Conservation (phyloP, 2,113 vertebrate species). For the Opisthocomus hoazin region DNA sequence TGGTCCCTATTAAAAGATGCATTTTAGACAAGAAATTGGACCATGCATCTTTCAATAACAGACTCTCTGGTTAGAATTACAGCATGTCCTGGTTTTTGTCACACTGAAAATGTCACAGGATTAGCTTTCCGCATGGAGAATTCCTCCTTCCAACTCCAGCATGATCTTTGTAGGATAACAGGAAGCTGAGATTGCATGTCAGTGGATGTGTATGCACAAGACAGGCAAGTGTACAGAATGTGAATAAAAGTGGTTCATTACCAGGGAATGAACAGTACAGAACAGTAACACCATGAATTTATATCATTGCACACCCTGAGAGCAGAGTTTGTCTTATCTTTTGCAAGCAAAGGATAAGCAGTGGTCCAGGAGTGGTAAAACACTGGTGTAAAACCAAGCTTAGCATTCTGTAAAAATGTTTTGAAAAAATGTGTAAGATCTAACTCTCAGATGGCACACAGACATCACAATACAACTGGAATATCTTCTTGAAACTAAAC, state of each 20-base stretch:
- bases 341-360: background rate
- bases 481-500: background rate
- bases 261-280: background rate
- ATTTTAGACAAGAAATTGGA: constrained; percentile 39
- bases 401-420: background rate
- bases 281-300: background rate
- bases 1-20: constrained; percentile 34
- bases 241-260: background rate
- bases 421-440: background rate
- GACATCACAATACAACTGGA: background rate
- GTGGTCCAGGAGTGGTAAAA: background rate
- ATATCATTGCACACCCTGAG: background rate
- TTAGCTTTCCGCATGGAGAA: background rate
- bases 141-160: background rate
- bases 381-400: background rate
- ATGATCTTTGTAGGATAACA: background rate
- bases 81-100: constrained; percentile 34
- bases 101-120: constrained; percentile 36
- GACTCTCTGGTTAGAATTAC: constrained; percentile 36
- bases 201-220: background rate
- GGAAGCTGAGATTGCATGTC: background rate
- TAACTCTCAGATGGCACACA: background rate
- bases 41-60: background rate
- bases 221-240: background rate
- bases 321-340: background rate